These are phyloP conservation scores for Felis chaus DNA, from an alignment of 2,113 vertebrate species.

Conservation along the genomic window DNA sequence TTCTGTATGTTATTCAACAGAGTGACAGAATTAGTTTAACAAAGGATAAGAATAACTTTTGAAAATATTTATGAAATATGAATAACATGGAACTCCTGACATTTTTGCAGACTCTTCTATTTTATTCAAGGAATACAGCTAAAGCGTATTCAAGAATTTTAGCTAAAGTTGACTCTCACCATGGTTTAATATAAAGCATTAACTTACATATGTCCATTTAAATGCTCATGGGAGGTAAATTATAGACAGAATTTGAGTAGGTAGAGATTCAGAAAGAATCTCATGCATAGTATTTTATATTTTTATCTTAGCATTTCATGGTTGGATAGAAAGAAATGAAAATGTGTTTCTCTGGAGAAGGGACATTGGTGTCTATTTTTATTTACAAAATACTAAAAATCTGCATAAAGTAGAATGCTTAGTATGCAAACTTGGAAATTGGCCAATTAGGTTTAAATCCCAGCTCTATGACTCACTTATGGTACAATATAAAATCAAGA, in stretches of 20 bases:
- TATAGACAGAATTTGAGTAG: neutral
- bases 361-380: neutral
- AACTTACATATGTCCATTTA: neutral
- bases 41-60: neutral
- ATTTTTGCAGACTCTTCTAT: neutral
- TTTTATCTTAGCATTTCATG: neutral
- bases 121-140: neutral
- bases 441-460: neutral
- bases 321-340: neutral
- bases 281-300: neutral
- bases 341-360: neutral
- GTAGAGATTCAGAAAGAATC: neutral
- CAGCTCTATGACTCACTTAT: neutral
- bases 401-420: neutral
- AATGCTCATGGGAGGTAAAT: neutral
- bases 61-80: constrained; percentile 17
- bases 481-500: neutral
- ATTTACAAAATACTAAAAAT: neutral
- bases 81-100: neutral
- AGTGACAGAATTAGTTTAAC: neutral
- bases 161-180: neutral
- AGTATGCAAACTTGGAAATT: neutral
- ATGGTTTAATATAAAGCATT: neutral
- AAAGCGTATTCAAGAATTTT: neutral
- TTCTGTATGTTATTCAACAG: neutral